Evolutionary conservation across 2,797 vertebrate species (phyloP).

Genomic region (Sebastes nivosus): DNA sequence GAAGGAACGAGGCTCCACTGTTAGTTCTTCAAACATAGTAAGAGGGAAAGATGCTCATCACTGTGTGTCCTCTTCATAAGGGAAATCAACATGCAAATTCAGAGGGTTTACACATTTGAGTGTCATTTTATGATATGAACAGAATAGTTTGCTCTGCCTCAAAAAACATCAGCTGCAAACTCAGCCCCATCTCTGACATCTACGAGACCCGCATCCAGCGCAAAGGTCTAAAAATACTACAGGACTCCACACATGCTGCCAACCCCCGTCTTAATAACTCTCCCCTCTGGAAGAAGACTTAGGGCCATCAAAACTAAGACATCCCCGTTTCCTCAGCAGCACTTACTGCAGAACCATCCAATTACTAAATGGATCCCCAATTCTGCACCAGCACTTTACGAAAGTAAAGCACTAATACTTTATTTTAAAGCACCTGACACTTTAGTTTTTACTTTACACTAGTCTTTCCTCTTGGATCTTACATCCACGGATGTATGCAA

Average conservation of each 20-base stretch:
- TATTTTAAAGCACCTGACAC: neutral
- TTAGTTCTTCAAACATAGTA: conserved; percentile 25
- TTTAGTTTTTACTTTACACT: neutral
- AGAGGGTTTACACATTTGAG: neutral
- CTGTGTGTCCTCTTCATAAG: conserved; percentile 8
- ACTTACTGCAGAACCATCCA: neutral
- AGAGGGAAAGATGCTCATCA: conserved; percentile 12
- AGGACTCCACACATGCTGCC: too few relatives aligned
- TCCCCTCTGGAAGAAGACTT: neutral
- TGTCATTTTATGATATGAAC: neutral
- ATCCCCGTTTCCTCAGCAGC: neutral
- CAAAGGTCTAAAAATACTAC: neutral
- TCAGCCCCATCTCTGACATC: neutral
- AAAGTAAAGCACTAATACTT: neutral
- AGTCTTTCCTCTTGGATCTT: neutral
- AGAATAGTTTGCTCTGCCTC: neutral
- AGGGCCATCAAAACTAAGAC: neutral
- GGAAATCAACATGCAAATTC: conserved; percentile 40
- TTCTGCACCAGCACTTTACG: neutral
- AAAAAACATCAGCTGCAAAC: neutral
- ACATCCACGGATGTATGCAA: neutral
- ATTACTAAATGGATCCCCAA: neutral
- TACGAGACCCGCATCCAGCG: neutral
- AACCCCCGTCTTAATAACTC: neutral
- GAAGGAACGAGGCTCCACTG: conserved; percentile 13